Evolutionary conservation across 2,113 vertebrate species (phyloP).

Genomic region (Carlito syrichta): DNA sequence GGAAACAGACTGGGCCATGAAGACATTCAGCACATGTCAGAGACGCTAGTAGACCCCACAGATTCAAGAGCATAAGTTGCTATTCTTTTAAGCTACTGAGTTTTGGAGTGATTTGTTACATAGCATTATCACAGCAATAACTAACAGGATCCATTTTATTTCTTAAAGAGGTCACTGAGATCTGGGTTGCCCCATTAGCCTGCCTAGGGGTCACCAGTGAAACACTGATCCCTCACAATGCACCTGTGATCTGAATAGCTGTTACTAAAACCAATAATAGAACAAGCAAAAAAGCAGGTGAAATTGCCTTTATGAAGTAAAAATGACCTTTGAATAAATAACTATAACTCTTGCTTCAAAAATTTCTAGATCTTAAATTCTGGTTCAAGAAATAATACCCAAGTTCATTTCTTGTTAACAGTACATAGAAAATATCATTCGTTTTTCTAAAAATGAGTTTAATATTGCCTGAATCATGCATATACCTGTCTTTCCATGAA

Average conservation of each 20-base stretch:
- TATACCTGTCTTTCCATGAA: neutral
- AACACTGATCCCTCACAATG: neutral
- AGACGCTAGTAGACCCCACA: neutral
- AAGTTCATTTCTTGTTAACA: neutral
- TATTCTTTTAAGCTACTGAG: neutral
- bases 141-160: neutral
- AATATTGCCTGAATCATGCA: neutral
- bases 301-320: neutral
- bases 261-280: neutral
- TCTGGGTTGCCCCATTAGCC: neutral
- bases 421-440: neutral
- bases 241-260: neutral
- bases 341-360: neutral
- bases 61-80: neutral
- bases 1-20: no score
- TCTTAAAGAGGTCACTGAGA: neutral
- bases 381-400: neutral
- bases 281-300: neutral
- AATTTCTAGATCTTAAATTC: neutral
- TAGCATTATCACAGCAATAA: neutral
- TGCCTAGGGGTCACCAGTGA: neutral
- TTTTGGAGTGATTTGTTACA: neutral
- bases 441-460: neutral
- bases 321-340: no score
- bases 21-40: no score